Evolutionary conservation across 2,797 vertebrate species (phyloP).

Genomic region (Anolis apletophallus): DNA sequence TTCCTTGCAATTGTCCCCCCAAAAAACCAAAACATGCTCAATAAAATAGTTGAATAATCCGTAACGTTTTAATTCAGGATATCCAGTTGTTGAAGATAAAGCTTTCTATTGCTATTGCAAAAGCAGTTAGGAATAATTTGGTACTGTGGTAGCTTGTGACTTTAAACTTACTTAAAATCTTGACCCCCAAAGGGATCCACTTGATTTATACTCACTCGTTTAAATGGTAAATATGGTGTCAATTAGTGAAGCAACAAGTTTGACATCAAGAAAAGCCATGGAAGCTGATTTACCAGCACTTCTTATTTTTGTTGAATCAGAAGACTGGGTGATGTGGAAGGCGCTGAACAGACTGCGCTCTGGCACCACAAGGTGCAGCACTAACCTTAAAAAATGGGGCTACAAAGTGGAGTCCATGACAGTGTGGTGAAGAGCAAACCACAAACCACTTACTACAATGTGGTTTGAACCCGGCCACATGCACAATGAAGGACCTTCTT

Average conservation of each 20-base stretch:
- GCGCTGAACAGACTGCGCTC: no score
- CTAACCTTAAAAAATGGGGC: no score
- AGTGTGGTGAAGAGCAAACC: no score
- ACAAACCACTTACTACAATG: no score
- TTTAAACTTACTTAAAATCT: background rate
- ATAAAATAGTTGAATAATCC: constrained; percentile 30
- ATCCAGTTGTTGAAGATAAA: constrained; percentile 35
- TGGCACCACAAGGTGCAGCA: no score
- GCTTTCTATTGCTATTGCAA: constrained; percentile 19
- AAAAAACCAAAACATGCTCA: constrained; percentile 16
- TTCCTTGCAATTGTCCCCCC: constrained; percentile 52
- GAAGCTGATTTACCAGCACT: background rate
- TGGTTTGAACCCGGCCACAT: no score
- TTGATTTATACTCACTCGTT: background rate
- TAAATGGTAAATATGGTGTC: constrained; percentile 12
- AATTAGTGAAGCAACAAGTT: constrained; percentile 51
- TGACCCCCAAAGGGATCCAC: background rate
- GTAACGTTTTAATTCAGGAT: background rate
- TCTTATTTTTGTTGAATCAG: constrained; percentile 62
- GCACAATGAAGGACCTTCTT: no score
- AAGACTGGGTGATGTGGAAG: no score
- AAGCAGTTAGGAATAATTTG: constrained; percentile 45
- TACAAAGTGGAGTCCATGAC: no score
- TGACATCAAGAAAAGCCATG: constrained; percentile 43
- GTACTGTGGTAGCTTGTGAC: constrained; percentile 1